Conservation (phyloP, 2,113 vertebrate species). For the Leuciscus idus region DNA sequence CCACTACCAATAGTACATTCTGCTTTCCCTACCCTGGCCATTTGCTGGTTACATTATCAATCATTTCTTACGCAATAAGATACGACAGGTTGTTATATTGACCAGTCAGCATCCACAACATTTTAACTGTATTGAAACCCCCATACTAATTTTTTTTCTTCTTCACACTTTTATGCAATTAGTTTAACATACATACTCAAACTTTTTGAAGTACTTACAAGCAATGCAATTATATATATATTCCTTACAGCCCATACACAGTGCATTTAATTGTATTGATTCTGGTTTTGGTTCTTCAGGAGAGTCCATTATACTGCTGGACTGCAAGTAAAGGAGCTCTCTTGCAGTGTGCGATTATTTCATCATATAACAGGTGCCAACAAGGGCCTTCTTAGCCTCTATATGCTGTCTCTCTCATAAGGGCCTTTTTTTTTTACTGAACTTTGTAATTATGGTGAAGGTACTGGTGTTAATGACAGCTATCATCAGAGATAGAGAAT, state of each 20-base stretch:
- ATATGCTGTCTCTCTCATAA: conserved; percentile 26
- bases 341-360: conserved; percentile 29
- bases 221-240: too few species aligned
- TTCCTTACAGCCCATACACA: neutral
- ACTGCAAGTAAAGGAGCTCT: conserved; percentile 7
- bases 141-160: neutral
- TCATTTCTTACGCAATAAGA: neutral
- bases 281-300: neutral
- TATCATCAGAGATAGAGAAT: conserved; percentile 32
- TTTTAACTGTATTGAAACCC: neutral
- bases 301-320: conserved; percentile 24
- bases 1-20: neutral
- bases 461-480: conserved; percentile 30
- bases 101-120: neutral
- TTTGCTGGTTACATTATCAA: neutral
- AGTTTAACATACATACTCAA: too few species aligned
- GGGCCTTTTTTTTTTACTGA: conserved; percentile 23
- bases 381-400: conserved; percentile 33
- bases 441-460: conserved; percentile 54
- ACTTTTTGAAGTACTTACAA: too few species aligned
- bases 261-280: conserved; percentile 9
- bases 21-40: neutral
- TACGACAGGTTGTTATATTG: neutral
- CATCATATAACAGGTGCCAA: conserved; percentile 8
- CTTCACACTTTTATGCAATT: neutral